Evolutionary conservation across 1,140 invertebrate species (phyloP).

Genomic region (Oscheius sp.): DNA sequence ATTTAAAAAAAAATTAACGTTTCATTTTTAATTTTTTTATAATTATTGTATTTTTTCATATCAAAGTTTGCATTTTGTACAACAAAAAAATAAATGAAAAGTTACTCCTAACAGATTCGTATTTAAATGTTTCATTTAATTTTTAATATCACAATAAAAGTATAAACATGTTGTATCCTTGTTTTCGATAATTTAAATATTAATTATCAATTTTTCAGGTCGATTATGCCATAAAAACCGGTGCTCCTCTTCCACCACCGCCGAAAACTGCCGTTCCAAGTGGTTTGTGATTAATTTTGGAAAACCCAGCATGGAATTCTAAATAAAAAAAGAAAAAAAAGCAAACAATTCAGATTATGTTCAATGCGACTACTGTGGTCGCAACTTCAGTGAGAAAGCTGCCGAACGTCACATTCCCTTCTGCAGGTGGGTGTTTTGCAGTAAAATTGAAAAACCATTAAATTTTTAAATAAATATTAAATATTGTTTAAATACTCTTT

Average conservation of each 20-base stretch:
- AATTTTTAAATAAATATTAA: not conserved
- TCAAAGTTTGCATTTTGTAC: no score
- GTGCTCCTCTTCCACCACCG: conserved; percentile 83
- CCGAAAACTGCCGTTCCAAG: conserved; percentile 64
- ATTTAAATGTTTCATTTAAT: no score
- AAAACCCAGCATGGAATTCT: not conserved
- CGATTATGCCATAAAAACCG: conserved; percentile 78
- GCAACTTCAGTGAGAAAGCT: conserved; percentile 80
- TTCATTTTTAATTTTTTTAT: no score
- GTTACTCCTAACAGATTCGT: no score
- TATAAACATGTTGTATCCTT: no score
- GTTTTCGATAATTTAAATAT: no score
- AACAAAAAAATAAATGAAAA: no score
- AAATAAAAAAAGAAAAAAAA: not conserved
- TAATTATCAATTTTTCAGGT: conserved; percentile 66
- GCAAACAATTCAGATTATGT: conserved; percentile 75
- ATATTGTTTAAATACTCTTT: no score
- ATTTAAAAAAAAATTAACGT: no score
- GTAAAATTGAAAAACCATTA: no score
- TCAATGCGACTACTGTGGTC: conserved; percentile 81
- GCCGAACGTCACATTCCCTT: conserved; percentile 90
- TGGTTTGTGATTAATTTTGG: conserved; percentile 30
- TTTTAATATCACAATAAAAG: no score
- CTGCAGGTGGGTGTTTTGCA: conserved; percentile 65
- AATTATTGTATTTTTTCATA: no score